A percentile compares a stretch with the other conserved stretches of the same genome.
Evolutionary conservation across 2,888 invertebrate genomes (phyloP).

Genomic region (Hymenopus coronatus): DNA sequence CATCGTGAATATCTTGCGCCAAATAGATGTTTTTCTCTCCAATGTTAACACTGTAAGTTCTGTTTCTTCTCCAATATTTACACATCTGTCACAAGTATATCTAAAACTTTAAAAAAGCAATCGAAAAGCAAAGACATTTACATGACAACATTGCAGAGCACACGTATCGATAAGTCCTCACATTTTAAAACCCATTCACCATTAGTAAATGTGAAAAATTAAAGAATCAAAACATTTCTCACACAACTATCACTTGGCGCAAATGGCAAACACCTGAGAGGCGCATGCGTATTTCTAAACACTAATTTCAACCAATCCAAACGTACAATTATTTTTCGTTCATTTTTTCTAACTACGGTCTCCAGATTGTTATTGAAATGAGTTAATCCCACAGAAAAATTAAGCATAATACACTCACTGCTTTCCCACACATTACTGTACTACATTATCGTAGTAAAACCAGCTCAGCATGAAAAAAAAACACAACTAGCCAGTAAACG

Average conservation of each 20-base stretch:
- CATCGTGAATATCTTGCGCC: neutral
- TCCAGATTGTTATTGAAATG: neutral
- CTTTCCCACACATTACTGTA: too few relatives aligned
- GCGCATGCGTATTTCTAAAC: neutral
- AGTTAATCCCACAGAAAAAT: neutral
- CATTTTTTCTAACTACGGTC: neutral
- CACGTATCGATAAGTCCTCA: neutral
- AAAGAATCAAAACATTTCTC: constrained; percentile 10
- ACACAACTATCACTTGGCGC: neutral
- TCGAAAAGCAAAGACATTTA: neutral
- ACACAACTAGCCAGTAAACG: too few relatives aligned
- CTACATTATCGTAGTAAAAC: too few relatives aligned
- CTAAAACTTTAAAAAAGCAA: neutral
- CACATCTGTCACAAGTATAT: constrained; percentile 11
- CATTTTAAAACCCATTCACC: neutral
- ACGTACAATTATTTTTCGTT: neutral
- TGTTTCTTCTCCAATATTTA: constrained; percentile 14
- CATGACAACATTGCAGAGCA: neutral
- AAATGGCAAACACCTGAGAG: neutral
- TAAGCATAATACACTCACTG: too few relatives aligned
- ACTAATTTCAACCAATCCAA: neutral
- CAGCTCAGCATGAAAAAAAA: too few relatives aligned
- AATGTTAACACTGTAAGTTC: neutral
- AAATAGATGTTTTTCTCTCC: neutral
- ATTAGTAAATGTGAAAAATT: neutral